phyloP scores from a whole-genome alignment of 2,888 invertebrate species.

The Ichneumoninae sp. region DNA sequence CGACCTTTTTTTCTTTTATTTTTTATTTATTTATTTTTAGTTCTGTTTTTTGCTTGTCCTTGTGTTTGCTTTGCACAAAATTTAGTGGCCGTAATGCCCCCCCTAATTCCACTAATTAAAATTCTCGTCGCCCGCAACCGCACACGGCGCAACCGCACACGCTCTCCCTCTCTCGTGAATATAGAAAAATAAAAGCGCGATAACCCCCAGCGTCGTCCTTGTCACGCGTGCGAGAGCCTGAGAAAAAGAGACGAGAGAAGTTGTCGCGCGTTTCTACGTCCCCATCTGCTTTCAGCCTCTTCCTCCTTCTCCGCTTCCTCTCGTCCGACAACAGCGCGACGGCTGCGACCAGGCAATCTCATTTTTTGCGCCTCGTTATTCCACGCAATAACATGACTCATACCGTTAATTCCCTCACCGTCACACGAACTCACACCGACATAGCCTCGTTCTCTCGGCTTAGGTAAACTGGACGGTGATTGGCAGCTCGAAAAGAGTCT shows the following conservation, averaged over 20 bases:
- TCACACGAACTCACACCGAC: background rate
- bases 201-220: constrained; percentile 26
- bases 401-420: constrained; percentile 40
- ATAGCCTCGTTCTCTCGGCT: background rate
- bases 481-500: background rate
- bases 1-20: constrained; percentile 27
- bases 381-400: constrained; percentile 41
- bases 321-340: constrained; percentile 12
- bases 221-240: background rate
- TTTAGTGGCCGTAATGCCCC: constrained; percentile 77
- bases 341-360: constrained; percentile 18
- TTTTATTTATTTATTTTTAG: constrained; percentile 5
- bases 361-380: constrained; percentile 48
- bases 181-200: constrained; percentile 56
- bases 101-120: constrained; percentile 80
- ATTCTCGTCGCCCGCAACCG: constrained; percentile 76
- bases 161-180: constrained; percentile 24
- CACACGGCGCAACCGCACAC: constrained; percentile 57
- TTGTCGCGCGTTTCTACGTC: constrained; percentile 39
- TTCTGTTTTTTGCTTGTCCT: constrained; percentile 55
- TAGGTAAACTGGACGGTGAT: background rate
- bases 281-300: constrained; percentile 44
- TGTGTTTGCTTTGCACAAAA: constrained; percentile 78
- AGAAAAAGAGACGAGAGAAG: constrained; percentile 8
- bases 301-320: constrained; percentile 26